These are phyloP conservation scores for Cryptocephalus moraei DNA, from an alignment of 2,888 invertebrate species.

Conservation along the genomic window DNA sequence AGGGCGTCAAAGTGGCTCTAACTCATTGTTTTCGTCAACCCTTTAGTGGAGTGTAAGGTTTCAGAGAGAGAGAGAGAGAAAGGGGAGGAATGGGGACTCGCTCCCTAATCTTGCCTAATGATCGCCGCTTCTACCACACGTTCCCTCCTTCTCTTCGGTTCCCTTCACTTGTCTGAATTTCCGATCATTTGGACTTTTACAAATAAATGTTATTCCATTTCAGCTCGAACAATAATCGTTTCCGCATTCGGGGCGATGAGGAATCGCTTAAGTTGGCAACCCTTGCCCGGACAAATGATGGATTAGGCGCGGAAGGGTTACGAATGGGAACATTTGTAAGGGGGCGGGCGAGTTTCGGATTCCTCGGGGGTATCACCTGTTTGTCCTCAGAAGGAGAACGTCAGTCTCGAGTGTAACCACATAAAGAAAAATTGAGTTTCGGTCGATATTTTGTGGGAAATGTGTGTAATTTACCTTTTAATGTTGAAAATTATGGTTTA, in stretches of 20 bases:
- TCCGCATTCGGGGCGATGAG: constrained; percentile 28
- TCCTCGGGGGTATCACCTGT: no score
- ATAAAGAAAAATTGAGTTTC: no score
- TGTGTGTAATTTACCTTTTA: no score
- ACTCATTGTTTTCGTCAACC: constrained; percentile 29
- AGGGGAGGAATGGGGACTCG: constrained; percentile 4
- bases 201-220: constrained; percentile 31
- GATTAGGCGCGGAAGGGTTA: constrained; percentile 26
- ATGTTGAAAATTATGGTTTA: no score
- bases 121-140: constrained; percentile 14
- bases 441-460: no score
- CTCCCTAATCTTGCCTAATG: constrained; percentile 18
- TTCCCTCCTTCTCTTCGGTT: constrained; percentile 6
- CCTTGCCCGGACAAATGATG: constrained; percentile 30
- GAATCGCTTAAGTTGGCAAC: constrained; percentile 20
- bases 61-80: constrained; percentile 19
- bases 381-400: no score
- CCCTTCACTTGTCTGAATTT: constrained; percentile 18
- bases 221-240: constrained; percentile 33
- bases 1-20: constrained; percentile 17
- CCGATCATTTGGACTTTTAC: constrained; percentile 17
- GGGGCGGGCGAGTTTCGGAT: no score
- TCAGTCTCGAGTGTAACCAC: no score
- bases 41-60: constrained; percentile 25
- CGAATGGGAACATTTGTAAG: constrained; percentile 1